Percentiles rank a stretch among this genome's conserved stretches.
These are phyloP conservation scores for Ypsolopha scabrella DNA, from an alignment of 2,888 invertebrate species.

Conservation along the genomic window DNA sequence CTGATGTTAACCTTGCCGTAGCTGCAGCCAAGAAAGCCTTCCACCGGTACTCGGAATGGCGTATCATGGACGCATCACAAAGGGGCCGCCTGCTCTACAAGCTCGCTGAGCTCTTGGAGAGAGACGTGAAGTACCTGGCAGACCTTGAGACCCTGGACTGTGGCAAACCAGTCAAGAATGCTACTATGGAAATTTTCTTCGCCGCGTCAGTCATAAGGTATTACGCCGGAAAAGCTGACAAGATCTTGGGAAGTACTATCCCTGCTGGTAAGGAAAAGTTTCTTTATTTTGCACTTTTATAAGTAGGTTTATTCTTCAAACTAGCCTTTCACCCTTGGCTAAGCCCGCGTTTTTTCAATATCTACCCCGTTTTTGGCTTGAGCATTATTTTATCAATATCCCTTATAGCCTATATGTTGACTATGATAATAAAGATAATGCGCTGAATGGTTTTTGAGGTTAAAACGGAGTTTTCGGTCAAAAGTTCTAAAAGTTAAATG, in stretches of 20 bases:
- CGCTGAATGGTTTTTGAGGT: no score
- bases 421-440: no score
- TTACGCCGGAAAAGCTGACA: constrained; percentile 93
- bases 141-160: constrained; percentile 93
- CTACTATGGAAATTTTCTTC: constrained; percentile 74
- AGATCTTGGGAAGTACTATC: constrained; percentile 82
- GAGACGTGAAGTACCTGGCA: constrained; percentile 77
- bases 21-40: constrained; percentile 84
- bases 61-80: constrained; percentile 82
- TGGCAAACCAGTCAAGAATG: constrained; percentile 85
- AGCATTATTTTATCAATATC: no score
- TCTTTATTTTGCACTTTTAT: background rate
- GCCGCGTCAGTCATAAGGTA: constrained; percentile 77
- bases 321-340: no score
- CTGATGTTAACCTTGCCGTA: constrained; percentile 84
- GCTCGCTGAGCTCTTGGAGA: constrained; percentile 81
- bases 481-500: no score
- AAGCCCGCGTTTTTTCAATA: no score
- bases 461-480: no score
- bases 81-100: constrained; percentile 79
- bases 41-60: constrained; percentile 79
- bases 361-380: no score
- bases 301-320: no score
- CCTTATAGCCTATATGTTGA: no score
- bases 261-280: constrained; percentile 59